Base-by-base conservation (phyloP, 2,113 vertebrate species). In the Eonycteris spelaea region DNA sequence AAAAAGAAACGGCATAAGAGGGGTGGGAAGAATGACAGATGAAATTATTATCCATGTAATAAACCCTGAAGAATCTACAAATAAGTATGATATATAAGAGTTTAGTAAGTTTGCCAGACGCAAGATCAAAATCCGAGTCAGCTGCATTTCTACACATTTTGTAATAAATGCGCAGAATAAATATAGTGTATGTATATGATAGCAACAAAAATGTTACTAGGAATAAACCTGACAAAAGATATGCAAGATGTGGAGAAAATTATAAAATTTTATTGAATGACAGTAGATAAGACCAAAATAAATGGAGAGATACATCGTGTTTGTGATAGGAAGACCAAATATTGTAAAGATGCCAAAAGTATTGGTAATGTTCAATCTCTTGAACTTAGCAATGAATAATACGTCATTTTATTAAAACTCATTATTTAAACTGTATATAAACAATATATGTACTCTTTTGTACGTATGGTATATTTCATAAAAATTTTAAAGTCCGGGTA, bases 191-290 rank as follows among this genome's bases (percentile, higher is more conserved):
- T 5, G 51, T 28, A 80, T 53, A 65, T 13, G 65, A 51, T 21
- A 80, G 71, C 38, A 53, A 68, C 43, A 63, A 86, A 90, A 77
- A 63, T 55, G 55, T 90, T 68, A 38, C 55, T 59, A 94, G n/a
- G 48, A 86, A 45, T n/a, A 94, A 73, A 40, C 16, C 35, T 92
- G 83, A 68, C 51, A 95, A 95, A 95, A 63, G 45, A 57, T 73
- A 57, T 16, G 7, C 22, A 77, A 94, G 28, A 74, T 89, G 12
- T 35, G 11, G 51, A 68, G 78, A 77, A 96, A 86, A 82, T 83
- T 55, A 88, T 35, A 70, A 55, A 82, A 84, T 85, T 70, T 59
- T 65, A 73, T 14, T 89, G 70, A 90, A 53, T 19, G 26, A 87
- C 18, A 91, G 16, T 45, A 90, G 94, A 59, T 53, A 91, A 51